Base-by-base conservation (phyloP, 2,888 invertebrate genomes). In the Meta bourneti region DNA sequence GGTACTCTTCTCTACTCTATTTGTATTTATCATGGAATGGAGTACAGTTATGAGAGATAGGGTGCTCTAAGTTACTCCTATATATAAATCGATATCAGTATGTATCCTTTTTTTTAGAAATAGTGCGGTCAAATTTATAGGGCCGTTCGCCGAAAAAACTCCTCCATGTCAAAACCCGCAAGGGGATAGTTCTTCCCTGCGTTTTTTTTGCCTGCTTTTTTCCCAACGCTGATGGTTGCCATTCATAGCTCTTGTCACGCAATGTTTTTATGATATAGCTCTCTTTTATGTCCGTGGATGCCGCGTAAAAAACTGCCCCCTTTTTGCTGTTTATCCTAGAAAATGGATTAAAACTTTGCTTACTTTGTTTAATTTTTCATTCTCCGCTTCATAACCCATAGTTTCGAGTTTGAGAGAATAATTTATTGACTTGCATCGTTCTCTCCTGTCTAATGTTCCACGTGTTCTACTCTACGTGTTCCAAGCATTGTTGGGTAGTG, bases 51-150 rank as follows among this genome's bases (percentile, higher is more conserved):
- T 34, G 34, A 34, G 34, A 34, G 34, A 61, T 61, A 6, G 61
- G 61, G 8, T 75, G 54, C 72, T 9, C 16, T 61, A 79, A 69
- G 75, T 48, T 70, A 78, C 69, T 78, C 86, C n/a, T 75, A 48
- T 80, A 52, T 84, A 78, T 34, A 71, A 87, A 91, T 91, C 91
- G 91, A 91, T 91, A 75, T 49, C 16, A 81, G 81, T n/a, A n/a
- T 71, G 79, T 79, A 69, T 34, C 34, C 20, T 74, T 75, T 34
- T 54, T 91, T 87, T 90, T 77, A 90, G 79, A 77, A 82, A 89
- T 82, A 51, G 89, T 72, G 80, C 89, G 86, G 91, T 87, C 87
- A 91, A 77, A 91, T 91, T 91, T 91, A 91, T 91, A 75, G 91
- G 85, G 77, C 85, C 81, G 71, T 82, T 72, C 81, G 19, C 34